phyloP scores from a whole-genome alignment of 1,140 invertebrate species.

The Leptopilina boulardi region DNA sequence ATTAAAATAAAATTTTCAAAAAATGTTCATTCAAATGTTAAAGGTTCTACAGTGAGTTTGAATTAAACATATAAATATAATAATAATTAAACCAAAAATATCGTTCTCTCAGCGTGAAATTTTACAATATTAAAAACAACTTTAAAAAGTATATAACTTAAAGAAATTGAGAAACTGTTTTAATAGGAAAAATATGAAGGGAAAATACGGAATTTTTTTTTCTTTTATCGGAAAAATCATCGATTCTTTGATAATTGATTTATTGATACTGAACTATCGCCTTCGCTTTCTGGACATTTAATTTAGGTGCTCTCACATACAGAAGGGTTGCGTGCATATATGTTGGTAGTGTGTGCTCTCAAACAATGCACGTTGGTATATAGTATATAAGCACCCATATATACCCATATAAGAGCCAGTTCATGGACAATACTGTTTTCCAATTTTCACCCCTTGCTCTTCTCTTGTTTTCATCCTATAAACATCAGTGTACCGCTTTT shows the following conservation, averaged over 20 bases:
- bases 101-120: too few relatives aligned
- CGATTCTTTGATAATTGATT: constrained; percentile 13
- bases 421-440: constrained; percentile 65
- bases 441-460: constrained; percentile 60
- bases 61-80: too few relatives aligned
- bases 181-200: not conserved
- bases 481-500: not conserved
- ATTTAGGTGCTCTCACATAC: constrained; percentile 7
- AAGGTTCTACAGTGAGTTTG: too few relatives aligned
- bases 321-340: not conserved
- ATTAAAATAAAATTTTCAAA: too few relatives aligned
- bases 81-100: too few relatives aligned
- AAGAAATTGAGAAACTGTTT: too few relatives aligned
- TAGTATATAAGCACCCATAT: not conserved
- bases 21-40: too few relatives aligned
- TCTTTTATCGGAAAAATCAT: constrained; percentile 17
- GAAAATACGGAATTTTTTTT: not conserved
- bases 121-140: too few relatives aligned
- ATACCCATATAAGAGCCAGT: constrained; percentile 17
- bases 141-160: too few relatives aligned
- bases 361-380: constrained; percentile 21
- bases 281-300: constrained; percentile 28
- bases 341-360: too few relatives aligned
- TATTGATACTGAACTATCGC: constrained; percentile 29
- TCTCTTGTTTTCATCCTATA: constrained; percentile 21